phyloP scores from a whole-genome alignment of 2,888 invertebrate species.

The Eupithecia subfuscata region DNA sequence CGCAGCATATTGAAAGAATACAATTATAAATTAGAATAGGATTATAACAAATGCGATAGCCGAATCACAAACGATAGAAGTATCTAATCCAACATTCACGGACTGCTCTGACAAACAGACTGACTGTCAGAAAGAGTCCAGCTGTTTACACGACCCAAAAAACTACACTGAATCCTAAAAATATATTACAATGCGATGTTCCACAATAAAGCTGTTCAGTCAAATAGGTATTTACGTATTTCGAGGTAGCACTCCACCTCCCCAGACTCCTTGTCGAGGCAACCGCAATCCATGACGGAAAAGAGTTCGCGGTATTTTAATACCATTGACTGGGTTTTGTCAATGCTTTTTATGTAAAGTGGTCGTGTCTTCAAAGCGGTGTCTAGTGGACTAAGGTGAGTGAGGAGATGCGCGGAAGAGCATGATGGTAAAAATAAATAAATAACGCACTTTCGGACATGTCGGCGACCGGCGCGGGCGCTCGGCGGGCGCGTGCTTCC shows the following conservation, averaged over 20 bases:
- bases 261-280: slow-evolving; percentile 86
- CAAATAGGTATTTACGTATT: slow-evolving; percentile 85
- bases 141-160: slow-evolving; percentile 82
- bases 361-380: slow-evolving; percentile 74
- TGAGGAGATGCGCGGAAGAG: slow-evolving; percentile 58
- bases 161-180: slow-evolving; percentile 80
- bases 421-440: slow-evolving; percentile 75
- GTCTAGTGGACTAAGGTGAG: slow-evolving; percentile 74
- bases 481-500: slow-evolving; percentile 67
- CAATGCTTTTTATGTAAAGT: slow-evolving; percentile 57
- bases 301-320: slow-evolving; percentile 56
- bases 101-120: slow-evolving; percentile 74
- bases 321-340: slow-evolving; percentile 64
- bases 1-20: slow-evolving; percentile 66
- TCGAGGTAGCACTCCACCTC: slow-evolving; percentile 88
- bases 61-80: slow-evolving; percentile 62
- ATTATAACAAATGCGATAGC: slow-evolving; percentile 24
- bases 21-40: background rate
- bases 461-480: slow-evolving; percentile 68
- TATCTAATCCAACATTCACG: slow-evolving; percentile 68
- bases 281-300: slow-evolving; percentile 85
- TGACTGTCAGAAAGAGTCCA: slow-evolving; percentile 73
- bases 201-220: slow-evolving; percentile 72
- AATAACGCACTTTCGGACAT: slow-evolving; percentile 81
- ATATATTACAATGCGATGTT: slow-evolving; percentile 80